Conservation (phyloP, 2,113 vertebrate species). For the Nothobranchius kuhntae region DNA sequence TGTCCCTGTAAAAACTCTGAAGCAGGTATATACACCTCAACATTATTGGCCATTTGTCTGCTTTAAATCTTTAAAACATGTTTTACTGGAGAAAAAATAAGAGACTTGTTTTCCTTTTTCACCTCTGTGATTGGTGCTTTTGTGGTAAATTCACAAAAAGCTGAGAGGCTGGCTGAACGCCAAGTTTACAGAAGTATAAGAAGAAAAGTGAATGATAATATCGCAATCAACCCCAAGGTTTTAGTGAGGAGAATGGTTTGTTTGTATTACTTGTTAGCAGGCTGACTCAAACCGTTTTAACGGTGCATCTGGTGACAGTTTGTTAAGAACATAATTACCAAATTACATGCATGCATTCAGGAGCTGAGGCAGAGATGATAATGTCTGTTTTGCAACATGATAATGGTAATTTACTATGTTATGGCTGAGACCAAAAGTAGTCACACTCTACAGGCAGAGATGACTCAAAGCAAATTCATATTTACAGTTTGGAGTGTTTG, state of each 20-base stretch:
- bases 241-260: conserved; percentile 37
- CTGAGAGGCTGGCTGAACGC: conserved; percentile 35
- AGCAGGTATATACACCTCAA: conserved; percentile 2
- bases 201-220: conserved; percentile 22
- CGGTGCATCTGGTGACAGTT: conserved; percentile 27
- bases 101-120: conserved; percentile 11
- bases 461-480: conserved; percentile 59
- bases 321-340: conserved; percentile 53
- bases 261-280: conserved; percentile 28
- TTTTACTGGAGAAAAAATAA: conserved; percentile 3
- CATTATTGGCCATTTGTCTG: conserved; percentile 1
- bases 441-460: conserved; percentile 42
- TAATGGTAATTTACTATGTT: conserved; percentile 65
- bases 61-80: neutral
- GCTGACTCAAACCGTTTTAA: conserved; percentile 41
- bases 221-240: conserved; percentile 31
- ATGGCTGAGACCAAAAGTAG: conserved; percentile 56
- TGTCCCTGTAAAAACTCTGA: conserved; percentile 26
- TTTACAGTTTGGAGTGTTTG: conserved; percentile 37
- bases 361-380: conserved; percentile 47
- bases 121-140: conserved; percentile 17
- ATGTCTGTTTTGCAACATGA: conserved; percentile 58
- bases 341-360: conserved; percentile 40
- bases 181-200: conserved; percentile 14
- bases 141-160: conserved; percentile 30